phyloP scores from a whole-genome alignment of 2,113 vertebrate genomes.

The Plotosus lineatus region DNA sequence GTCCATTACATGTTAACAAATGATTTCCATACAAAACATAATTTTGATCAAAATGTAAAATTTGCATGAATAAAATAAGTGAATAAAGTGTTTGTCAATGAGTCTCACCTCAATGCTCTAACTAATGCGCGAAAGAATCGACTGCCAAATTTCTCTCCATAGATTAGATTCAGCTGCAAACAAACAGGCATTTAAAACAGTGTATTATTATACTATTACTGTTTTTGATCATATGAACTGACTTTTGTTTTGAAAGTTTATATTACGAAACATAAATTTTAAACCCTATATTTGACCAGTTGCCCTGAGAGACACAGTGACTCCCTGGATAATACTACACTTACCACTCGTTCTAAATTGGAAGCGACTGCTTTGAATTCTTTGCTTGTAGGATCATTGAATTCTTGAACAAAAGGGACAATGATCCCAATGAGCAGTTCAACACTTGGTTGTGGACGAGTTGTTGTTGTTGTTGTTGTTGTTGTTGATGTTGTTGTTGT shows the following conservation, averaged over 20 bases:
- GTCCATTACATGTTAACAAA: too few relatives aligned
- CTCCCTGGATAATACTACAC: neutral
- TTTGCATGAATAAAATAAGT: too few relatives aligned
- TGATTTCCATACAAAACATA: too few relatives aligned
- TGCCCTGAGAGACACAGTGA: too few relatives aligned
- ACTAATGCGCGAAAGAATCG: conserved; percentile 29
- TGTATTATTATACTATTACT: neutral
- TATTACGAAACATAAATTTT: too few relatives aligned
- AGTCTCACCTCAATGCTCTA: conserved; percentile 31
- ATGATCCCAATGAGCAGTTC: neutral
- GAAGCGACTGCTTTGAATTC: neutral
- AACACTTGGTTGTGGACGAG: conserved; percentile 10
- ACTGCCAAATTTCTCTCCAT: conserved; percentile 1
- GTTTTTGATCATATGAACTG: too few relatives aligned
- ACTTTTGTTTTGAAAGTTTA: too few relatives aligned
- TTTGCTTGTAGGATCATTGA: neutral
- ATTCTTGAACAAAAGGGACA: neutral
- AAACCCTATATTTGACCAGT: too few relatives aligned
- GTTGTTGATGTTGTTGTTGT: neutral
- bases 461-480: conserved; percentile 3
- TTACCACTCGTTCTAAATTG: neutral
- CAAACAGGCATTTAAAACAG: too few relatives aligned
- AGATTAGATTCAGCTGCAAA: conserved; percentile 34
- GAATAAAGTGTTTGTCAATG: neutral
- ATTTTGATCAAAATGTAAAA: neutral